Evolutionary conservation across 2,113 vertebrate genomes (phyloP).

Genomic region (Empidonax alnorum): DNA sequence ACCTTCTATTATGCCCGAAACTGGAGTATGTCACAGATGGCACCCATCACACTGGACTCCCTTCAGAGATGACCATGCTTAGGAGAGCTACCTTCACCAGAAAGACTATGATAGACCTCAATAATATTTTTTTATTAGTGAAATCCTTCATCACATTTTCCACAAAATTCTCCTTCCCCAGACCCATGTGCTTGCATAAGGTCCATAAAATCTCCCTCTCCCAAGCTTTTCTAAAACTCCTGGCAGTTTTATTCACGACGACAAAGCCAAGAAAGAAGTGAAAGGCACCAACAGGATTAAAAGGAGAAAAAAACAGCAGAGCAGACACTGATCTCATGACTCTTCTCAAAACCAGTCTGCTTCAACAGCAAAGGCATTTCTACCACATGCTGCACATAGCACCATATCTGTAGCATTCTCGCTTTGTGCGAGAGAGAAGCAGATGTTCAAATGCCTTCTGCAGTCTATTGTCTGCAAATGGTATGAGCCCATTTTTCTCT

Average conservation of each 20-base stretch:
- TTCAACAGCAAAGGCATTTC: background rate
- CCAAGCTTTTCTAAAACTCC: background rate
- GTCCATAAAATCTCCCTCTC: background rate
- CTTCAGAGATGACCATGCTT: background rate
- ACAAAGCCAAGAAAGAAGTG: background rate
- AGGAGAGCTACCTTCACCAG: background rate
- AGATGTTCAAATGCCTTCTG: conserved; percentile 31
- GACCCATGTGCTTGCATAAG: background rate
- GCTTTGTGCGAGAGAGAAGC: background rate
- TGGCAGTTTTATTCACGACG: background rate
- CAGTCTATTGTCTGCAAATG: conserved; percentile 18
- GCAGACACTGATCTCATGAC: background rate
- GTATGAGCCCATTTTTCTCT: background rate
- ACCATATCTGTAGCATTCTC: background rate
- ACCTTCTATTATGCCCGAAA: background rate
- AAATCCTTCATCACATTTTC: background rate
- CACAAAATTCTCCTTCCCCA: background rate
- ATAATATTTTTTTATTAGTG: background rate
- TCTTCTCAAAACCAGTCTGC: background rate
- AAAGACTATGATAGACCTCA: background rate
- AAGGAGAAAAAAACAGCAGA: background rate
- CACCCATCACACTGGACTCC: background rate
- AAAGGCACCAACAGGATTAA: background rate
- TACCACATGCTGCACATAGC: background rate
- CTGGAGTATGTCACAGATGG: background rate